Evolutionary conservation across 1,140 invertebrate species (phyloP).

Genomic region (Cydia pomonella): DNA sequence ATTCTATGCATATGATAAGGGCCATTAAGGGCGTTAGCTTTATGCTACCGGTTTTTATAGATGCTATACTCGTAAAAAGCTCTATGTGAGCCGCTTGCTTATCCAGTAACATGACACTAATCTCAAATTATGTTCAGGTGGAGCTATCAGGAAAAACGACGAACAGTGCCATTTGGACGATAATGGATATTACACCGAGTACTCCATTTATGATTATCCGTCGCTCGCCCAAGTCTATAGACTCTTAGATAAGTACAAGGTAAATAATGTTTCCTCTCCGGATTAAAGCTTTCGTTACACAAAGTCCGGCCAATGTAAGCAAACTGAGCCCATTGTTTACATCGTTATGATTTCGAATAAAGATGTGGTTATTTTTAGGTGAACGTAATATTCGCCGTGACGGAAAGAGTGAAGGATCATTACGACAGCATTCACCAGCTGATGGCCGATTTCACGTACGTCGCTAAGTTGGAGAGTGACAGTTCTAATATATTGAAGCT

Average conservation of each 20-base stretch:
- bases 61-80: background rate
- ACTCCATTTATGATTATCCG: constrained; percentile 82
- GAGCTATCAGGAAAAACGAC: constrained; percentile 77
- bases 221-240: constrained; percentile 83
- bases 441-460: constrained; percentile 81
- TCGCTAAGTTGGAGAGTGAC: constrained; percentile 81
- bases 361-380: constrained; percentile 63
- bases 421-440: constrained; percentile 80
- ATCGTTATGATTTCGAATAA: constrained; percentile 33
- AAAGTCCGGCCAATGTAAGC: constrained; percentile 41
- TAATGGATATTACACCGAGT: constrained; percentile 80
- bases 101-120: background rate
- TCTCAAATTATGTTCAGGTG: constrained; percentile 60
- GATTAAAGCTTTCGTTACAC: constrained; percentile 44
- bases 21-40: background rate
- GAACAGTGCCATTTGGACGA: constrained; percentile 81
- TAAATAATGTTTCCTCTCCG: constrained; percentile 50
- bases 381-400: constrained; percentile 84
- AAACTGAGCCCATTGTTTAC: constrained; percentile 37
- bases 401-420: constrained; percentile 76
- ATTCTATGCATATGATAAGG: background rate
- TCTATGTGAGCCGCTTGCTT: background rate
- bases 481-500: constrained; percentile 83
- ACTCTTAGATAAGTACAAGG: constrained; percentile 81
- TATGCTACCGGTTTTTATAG: background rate